Evolutionary conservation across 2,888 invertebrate genomes (phyloP).

Genomic region (Prosopocoilus inquinatus): DNA sequence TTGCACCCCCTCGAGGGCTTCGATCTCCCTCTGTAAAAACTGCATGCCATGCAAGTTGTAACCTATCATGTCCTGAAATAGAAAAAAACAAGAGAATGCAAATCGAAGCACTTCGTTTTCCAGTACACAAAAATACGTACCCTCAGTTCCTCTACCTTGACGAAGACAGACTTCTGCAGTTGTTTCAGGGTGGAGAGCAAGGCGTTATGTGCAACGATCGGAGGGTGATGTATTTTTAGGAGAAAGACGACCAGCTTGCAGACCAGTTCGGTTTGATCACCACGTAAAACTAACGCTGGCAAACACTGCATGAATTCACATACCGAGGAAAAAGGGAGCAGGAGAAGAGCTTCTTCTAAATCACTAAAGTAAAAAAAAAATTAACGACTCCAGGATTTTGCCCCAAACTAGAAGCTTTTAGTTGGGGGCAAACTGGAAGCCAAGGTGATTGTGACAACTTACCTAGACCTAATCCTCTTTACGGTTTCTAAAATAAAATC

Average conservation of each 20-base stretch:
- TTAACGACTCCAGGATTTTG: not conserved
- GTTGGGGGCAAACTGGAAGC: not conserved
- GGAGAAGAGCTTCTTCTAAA: constrained; percentile 82
- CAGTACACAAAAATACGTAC: constrained; percentile 49
- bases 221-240: constrained; percentile 72
- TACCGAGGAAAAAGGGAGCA: constrained; percentile 81
- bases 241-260: constrained; percentile 76
- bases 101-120: not conserved
- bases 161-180: constrained; percentile 57
- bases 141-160: constrained; percentile 60
- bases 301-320: constrained; percentile 74
- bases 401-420: not conserved
- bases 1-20: constrained; percentile 71
- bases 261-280: constrained; percentile 73
- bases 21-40: constrained; percentile 72
- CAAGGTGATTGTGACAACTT: constrained; percentile 24
- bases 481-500: constrained; percentile 82
- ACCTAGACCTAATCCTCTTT: constrained; percentile 79
- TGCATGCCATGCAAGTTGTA: constrained; percentile 81
- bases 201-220: constrained; percentile 70
- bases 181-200: constrained; percentile 66
- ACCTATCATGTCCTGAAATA: constrained; percentile 74
- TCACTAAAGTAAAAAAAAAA: constrained; percentile 62
- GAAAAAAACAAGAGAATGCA: not conserved
- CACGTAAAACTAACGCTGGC: constrained; percentile 64